Evolutionary conservation across 2,888 invertebrate species (phyloP), one percentile per base, ranked within the genome.

Genomic region (Eupithecia inturbata): DNA sequence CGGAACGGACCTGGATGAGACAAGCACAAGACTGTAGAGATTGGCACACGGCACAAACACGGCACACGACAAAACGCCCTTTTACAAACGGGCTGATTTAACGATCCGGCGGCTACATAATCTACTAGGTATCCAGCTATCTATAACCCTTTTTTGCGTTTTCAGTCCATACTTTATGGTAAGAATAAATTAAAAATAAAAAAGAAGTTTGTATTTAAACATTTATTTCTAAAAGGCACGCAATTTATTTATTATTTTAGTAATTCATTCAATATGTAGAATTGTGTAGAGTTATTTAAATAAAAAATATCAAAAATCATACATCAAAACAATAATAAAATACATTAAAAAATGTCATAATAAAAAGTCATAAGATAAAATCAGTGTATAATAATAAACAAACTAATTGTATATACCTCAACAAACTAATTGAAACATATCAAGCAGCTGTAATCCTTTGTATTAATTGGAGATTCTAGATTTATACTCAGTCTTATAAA

Each of bases 181-280:
- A 45, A n/a, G 45, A 45, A 45, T 45, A 19, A 2, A 45, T 45
- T n/a, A 14, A 14, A 49, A 22, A 39, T 39, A 41, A 66, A n/a
- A 39, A 14, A 14, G 22, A 26, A 7, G n/a, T 41, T 12, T 22
- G 26, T 66, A 4, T 14, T 6, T 36, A 66, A 66, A 66, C 10
- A 22, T 36, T 66, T 77, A 79, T 79, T 80, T 74, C 64, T 67
- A 77, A 78, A 76, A 77, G 73, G 76, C 74, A 73, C 57, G 22
- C 57, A 26, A 14, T 9, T 57, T 26, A 26, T 26, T 12, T 22
- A n/a, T n/a, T n/a, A n/a, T n/a, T n/a, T n/a, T n/a, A n/a, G n/a
- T n/a, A n/a, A n/a, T n/a, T n/a, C n/a, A n/a, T n/a, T n/a, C n/a
- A 36, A 45, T 39, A 57, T 62, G 3, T 12, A 60, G 60, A 14